These are phyloP conservation scores for Camponotus pennsylvanicus DNA, from an alignment of 1,140 invertebrate genomes.

Conservation along the genomic window DNA sequence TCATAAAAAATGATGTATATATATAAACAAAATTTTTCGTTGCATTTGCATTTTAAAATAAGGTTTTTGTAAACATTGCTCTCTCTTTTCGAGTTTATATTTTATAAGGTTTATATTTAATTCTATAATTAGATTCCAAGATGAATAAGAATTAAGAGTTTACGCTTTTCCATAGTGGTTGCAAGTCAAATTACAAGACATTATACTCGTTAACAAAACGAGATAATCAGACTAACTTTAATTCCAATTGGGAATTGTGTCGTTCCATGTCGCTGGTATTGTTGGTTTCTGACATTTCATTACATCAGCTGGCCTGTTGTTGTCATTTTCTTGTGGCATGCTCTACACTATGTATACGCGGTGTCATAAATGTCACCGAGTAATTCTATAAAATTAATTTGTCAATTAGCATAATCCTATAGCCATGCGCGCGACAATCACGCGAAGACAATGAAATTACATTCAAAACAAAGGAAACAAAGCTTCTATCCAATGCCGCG, in stretches of 20 bases:
- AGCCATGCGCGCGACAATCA: background rate
- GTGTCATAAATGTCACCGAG: background rate
- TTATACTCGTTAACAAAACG: slow-evolving; percentile 17
- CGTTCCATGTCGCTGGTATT: background rate
- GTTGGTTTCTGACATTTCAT: slow-evolving; percentile 33
- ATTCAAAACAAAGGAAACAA: slow-evolving; percentile 14
- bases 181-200: slow-evolving; percentile 8
- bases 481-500: background rate
- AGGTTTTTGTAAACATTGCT: slow-evolving; percentile 5
- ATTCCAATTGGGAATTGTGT: slow-evolving; percentile 33
- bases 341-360: background rate
- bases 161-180: background rate
- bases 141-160: slow-evolving; percentile 26
- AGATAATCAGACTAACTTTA: slow-evolving; percentile 48
- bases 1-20: background rate
- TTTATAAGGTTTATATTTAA: slow-evolving; percentile 7
- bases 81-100: background rate
- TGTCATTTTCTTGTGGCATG: slow-evolving; percentile 15
- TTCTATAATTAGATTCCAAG: slow-evolving; percentile 20
- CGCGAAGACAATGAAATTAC: background rate
- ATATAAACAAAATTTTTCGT: background rate
- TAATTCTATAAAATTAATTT: slow-evolving; percentile 33
- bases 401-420: slow-evolving; percentile 12
- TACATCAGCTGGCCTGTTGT: slow-evolving; percentile 2
- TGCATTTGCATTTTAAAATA: background rate